A percentile compares a stretch with the other conserved stretches of the same genome.
Evolutionary conservation across 37 sponge, comb jelly and placozoan genomes (phyloP).

Genomic region (Cladorhizidae sp.): DNA sequence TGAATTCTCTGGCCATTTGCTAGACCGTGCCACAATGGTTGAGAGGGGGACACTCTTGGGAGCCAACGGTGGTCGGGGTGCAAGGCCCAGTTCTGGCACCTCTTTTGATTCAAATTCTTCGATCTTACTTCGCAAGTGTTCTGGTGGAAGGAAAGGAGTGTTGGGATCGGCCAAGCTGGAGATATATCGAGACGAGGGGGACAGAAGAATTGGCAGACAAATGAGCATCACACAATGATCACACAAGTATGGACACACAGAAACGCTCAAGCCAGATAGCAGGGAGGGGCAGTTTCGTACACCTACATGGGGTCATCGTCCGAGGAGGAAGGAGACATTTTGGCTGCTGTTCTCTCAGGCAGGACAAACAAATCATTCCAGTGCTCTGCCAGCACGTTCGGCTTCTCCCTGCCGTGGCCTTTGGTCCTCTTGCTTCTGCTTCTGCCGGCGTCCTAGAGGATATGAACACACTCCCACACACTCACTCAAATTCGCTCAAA

Average conservation of each 20-base stretch:
- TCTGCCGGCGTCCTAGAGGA: neutral
- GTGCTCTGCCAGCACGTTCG: neutral
- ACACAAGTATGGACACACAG: neutral
- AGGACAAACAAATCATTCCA: slow-evolving; percentile 18
- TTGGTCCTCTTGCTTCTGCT: neutral
- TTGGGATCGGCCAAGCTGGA: slow-evolving; percentile 26
- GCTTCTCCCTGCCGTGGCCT: slow-evolving; percentile 7
- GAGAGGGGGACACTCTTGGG: neutral
- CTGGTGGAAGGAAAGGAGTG: slow-evolving; percentile 40
- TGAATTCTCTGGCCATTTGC: neutral
- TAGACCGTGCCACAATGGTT: neutral
- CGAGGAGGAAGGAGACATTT: neutral
- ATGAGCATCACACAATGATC: neutral
- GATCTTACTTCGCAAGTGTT: slow-evolving; percentile 15
- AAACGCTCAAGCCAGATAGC: neutral
- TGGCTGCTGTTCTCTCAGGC: slow-evolving; percentile 31
- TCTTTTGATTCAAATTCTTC: slow-evolving; percentile 37
- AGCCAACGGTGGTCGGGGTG: neutral
- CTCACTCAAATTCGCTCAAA: neutral
- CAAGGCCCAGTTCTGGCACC: slow-evolving; percentile 36
- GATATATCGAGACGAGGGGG: neutral
- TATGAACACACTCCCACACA: neutral
- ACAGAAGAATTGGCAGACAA: neutral
- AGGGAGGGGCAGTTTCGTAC: neutral
- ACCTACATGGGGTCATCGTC: neutral